Conservation (phyloP, 2,797 vertebrate genomes). For the Anolis apletophallus region DNA sequence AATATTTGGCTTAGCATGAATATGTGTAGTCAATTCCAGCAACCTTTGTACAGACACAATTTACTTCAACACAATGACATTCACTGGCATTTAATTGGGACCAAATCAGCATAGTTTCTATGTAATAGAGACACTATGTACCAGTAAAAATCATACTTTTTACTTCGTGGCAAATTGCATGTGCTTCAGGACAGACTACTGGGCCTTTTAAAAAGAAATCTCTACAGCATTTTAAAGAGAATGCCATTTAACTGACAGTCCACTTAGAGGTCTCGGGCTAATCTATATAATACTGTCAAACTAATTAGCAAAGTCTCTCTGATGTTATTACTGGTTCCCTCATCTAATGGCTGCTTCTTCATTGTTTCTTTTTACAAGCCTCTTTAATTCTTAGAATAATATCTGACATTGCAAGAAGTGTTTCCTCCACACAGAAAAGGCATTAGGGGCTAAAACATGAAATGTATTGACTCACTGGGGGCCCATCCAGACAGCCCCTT, state of each 20-base stretch:
- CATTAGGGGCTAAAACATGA: neutral
- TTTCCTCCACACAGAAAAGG: neutral
- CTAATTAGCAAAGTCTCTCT: conserved; percentile 42
- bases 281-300: conserved; percentile 37
- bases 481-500: too few species aligned
- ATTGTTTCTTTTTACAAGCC: conserved; percentile 5
- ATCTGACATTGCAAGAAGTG: neutral
- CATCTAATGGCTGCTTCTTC: neutral
- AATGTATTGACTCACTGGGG: neutral
- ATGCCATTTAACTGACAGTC: conserved; percentile 39
- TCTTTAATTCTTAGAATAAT: conserved; percentile 9
- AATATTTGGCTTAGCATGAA: conserved; percentile 53
- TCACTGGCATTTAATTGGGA: conserved; percentile 58
- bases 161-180: conserved; percentile 54
- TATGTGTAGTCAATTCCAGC: conserved; percentile 52
- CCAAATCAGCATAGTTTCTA: conserved; percentile 49
- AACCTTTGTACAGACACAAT: conserved; percentile 57
- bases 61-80: conserved; percentile 35
- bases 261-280: conserved; percentile 41
- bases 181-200: conserved; percentile 44
- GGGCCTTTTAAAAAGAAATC: conserved; percentile 22
- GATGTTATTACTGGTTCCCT: conserved; percentile 41
- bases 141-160: conserved; percentile 50
- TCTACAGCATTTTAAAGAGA: conserved; percentile 39
- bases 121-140: conserved; percentile 39